Conservation (phyloP, 2,113 vertebrate genomes). For the Gadus chalcogrammus region DNA sequence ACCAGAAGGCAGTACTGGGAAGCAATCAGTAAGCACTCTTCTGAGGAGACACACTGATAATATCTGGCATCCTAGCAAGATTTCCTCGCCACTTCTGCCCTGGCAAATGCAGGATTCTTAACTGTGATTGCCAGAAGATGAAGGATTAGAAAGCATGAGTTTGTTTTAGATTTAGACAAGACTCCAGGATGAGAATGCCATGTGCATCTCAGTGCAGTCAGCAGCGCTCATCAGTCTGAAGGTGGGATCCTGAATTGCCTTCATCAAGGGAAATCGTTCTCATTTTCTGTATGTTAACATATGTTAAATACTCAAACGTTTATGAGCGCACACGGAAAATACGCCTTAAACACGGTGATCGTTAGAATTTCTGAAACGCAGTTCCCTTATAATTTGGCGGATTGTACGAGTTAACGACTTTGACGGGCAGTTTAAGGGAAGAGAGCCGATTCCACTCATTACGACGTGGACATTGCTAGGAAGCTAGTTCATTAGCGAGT, state of each 20-base stretch:
- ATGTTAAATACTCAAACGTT: constrained; percentile 2
- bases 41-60: constrained; percentile 48
- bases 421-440: constrained; percentile 30
- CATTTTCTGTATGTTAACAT: not conserved
- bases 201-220: constrained; percentile 50
- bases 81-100: constrained; percentile 26
- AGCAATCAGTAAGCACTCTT: constrained; percentile 61
- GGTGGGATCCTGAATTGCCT: constrained; percentile 26
- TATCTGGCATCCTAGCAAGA: constrained; percentile 35
- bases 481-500: constrained; percentile 43
- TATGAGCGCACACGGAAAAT: constrained; percentile 9
- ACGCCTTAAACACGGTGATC: constrained; percentile 11
- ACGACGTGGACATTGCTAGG: constrained; percentile 33
- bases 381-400: constrained; percentile 12
- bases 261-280: constrained; percentile 15
- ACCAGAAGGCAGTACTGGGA: constrained; percentile 46
- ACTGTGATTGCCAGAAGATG: constrained; percentile 36
- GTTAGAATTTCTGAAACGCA: constrained; percentile 5
- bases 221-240: constrained; percentile 24
- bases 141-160: constrained; percentile 26
- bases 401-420: not conserved
- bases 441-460: constrained; percentile 25
- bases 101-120: constrained; percentile 20
- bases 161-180: constrained; percentile 20
- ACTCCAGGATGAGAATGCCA: constrained; percentile 49